Evolutionary conservation across 2,888 invertebrate genomes (phyloP), one percentile per base, ranked within the genome.

Genomic region (Cartodere bifasciata): DNA sequence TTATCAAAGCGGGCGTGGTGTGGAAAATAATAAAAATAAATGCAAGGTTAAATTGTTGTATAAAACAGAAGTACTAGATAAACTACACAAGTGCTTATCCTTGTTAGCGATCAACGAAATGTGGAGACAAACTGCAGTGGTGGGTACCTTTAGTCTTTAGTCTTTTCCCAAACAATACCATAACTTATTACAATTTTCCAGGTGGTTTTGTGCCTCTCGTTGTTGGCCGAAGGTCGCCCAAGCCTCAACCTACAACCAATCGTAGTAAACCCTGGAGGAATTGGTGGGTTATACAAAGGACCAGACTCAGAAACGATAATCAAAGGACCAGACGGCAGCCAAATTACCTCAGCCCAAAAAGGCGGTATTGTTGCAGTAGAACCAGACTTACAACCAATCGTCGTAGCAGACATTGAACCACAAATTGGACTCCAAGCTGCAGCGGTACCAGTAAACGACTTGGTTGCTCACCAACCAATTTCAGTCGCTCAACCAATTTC

Each of bases 261-360:
- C 13, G 40, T 51, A 4, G 45, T 53, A 4, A 41, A 52, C 14
- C 46, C 50, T 28, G 55, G 53, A 29, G 53, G 51, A 23, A 49
- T 49, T 4, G 51, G 57, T 12, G 59, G 56, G 11, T 52, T 53
- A 4, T 52, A 58, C 22, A 49, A 50, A 43, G 57, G 58, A 4
- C 55, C 56, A 2, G 48, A 55, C 31, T 52, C 50, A 2, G 52
- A 53, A 41, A 58, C 57, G 2, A 54, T 60, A 16, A 55, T 60
- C 17, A 46, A 49, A 44, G 58, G 60, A 12, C 58, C 58, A 4
- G 58, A 60, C 42, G 60, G 58, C 10, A 56, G 56, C 31, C 44
- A 50, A 4, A 56, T 60, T 20, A 55, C 51, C 3, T 43, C 57
- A 16, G 50, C 50, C 37, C 47, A 49, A 16, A 41, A 39, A 30